Conservation (phyloP, 2,888 invertebrate species). For the Danaus chrysippus region DNA sequence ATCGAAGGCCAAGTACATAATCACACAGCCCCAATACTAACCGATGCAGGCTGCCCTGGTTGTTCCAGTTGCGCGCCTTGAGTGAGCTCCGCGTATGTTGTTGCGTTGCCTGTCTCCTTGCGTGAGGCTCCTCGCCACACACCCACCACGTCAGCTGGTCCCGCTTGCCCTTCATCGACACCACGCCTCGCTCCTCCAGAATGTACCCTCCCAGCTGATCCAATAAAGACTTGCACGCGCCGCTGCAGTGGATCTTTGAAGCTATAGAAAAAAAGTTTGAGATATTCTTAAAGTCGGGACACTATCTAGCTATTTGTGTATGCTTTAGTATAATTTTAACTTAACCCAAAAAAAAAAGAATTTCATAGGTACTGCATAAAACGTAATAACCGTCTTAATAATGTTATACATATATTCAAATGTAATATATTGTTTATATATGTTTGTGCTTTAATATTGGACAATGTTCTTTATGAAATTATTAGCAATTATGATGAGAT, state of each 20-base stretch:
- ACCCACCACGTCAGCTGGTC: slow-evolving; percentile 91
- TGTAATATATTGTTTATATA: no score
- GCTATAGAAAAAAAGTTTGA: slow-evolving; percentile 59
- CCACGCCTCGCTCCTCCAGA: slow-evolving; percentile 85
- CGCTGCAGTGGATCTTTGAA: slow-evolving; percentile 90
- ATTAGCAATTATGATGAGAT: no score
- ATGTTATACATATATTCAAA: no score
- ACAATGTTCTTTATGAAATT: no score
- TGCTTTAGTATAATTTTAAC: no score
- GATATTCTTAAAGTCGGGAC: no score
- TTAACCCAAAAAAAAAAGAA: no score
- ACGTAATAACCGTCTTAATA: no score
- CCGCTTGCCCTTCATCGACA: slow-evolving; percentile 91
- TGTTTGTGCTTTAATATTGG: no score
- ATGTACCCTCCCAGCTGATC: slow-evolving; percentile 87
- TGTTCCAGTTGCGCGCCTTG: slow-evolving; percentile 82
- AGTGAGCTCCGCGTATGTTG: slow-evolving; percentile 78
- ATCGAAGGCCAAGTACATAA: background rate
- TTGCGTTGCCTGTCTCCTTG: slow-evolving; percentile 74
- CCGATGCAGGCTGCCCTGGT: slow-evolving; percentile 74
- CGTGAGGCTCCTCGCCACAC: slow-evolving; percentile 84
- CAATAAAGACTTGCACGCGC: slow-evolving; percentile 83
- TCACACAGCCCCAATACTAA: slow-evolving; percentile 27
- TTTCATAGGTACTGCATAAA: no score
- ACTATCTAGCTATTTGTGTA: no score